These are phyloP conservation scores for Atrichornis clamosus DNA, from an alignment of 2,113 vertebrate species.

Conservation along the genomic window DNA sequence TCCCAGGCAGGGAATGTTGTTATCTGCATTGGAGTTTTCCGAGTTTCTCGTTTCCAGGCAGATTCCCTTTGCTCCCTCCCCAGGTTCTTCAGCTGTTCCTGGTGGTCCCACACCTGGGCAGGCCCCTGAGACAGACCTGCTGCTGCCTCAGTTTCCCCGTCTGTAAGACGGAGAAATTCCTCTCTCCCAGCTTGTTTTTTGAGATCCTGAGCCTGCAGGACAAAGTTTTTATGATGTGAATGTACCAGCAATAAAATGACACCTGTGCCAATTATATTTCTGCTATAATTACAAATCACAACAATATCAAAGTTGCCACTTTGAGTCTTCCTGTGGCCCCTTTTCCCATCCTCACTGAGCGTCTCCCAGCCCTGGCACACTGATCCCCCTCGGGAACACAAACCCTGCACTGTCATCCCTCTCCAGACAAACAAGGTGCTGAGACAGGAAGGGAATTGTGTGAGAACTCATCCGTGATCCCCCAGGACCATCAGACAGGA, in stretches of 20 bases:
- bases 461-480: not conserved
- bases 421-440: not conserved
- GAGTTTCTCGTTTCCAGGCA: constrained; percentile 14
- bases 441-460: not conserved
- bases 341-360: not conserved
- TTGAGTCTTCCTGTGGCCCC: not conserved
- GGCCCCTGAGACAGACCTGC: not conserved
- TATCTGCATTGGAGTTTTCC: not conserved
- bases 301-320: not conserved
- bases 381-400: not conserved
- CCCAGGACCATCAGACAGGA: not conserved
- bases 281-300: not conserved
- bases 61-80: not conserved
- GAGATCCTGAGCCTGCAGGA: not conserved
- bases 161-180: not conserved
- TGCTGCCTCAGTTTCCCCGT: not conserved
- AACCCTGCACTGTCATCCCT: not conserved
- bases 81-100: not conserved
- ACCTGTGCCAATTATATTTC: not conserved
- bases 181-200: not conserved
- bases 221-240: not conserved
- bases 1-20: not conserved
- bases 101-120: not conserved
- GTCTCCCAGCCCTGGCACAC: not conserved
- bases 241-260: not conserved